Evolutionary conservation across 1,140 invertebrate species (phyloP).

Genomic region (Drosophila ficusphila): DNA sequence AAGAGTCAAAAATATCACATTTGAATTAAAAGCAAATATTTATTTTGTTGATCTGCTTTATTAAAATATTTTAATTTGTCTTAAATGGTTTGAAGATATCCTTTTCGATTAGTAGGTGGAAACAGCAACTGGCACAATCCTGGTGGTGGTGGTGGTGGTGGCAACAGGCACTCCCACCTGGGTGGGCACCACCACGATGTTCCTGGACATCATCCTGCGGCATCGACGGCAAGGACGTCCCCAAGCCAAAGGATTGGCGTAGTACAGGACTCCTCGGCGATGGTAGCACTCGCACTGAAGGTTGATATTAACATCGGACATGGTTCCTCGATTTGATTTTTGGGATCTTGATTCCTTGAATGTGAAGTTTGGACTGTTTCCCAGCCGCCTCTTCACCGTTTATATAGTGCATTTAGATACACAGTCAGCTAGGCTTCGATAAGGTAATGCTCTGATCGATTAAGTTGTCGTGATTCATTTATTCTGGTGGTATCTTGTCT

Average conservation of each 20-base stretch:
- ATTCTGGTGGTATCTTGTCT: background rate
- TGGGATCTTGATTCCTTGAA: background rate
- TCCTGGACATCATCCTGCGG: constrained; percentile 53
- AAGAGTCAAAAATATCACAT: no score
- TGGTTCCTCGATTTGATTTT: constrained; percentile 11
- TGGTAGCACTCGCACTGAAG: constrained; percentile 56
- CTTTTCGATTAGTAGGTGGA: background rate
- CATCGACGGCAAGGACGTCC: constrained; percentile 55
- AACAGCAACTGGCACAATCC: background rate
- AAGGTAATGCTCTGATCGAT: constrained; percentile 3
- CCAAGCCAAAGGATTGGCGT: constrained; percentile 6
- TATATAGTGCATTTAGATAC: constrained; percentile 18
- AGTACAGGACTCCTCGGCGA: constrained; percentile 40
- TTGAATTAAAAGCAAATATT: no score
- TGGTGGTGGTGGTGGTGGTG: background rate
- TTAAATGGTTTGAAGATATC: no score
- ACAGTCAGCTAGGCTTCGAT: background rate
- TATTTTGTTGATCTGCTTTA: no score
- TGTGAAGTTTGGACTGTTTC: background rate
- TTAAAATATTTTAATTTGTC: no score
- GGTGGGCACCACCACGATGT: constrained; percentile 47
- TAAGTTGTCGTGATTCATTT: constrained; percentile 15
- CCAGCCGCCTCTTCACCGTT: background rate
- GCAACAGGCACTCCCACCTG: constrained; percentile 8
- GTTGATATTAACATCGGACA: constrained; percentile 14